Base-by-base conservation (phyloP, 2,888 invertebrate genomes). In the Meta bourneti region DNA sequence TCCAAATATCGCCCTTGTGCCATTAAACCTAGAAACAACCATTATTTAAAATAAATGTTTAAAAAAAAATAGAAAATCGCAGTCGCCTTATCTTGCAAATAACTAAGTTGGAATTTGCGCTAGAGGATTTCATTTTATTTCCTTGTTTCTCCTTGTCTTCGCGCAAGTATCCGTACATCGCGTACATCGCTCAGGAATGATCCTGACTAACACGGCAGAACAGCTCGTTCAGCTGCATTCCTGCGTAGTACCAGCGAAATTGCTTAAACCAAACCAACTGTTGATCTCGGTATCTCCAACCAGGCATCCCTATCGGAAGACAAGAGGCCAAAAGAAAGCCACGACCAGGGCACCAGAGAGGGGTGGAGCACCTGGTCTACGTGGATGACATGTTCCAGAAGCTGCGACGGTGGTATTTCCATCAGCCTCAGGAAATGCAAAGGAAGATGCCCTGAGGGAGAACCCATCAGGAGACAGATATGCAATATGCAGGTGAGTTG, bases 361-460 rank as follows among this genome's bases (percentile, higher is more conserved):
- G 90, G 93, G 34, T 98, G 98, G 98, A 97, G 98, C 0, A 95
- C 96, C 34, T 98, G 98, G 98, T 97, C 97, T 77, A 97, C 97
- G 77, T 98, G 98, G 98, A 98, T 98, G 9, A 96, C 97, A 0
- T 98, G 98, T 95, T 98, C 98, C 9, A 52, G 92, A 52, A 97
- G 97, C 0, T 99, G 98, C 94, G 98, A 98, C 94, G 98, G 98
- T 0, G 98, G 98, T 54, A 97, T 98, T 85, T 97, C 98, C 16
- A 96, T 97, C 92, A 98, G 98, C 95, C 96, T 98, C 92, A 96
- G 98, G 93, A 94, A 97, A 70, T 98, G 98, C 95, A 96, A 96
- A 34, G 96, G 96, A 2, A 96, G 97, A 1, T 96, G 97, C 11
- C 98, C 98, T 94, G 96, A 97, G 87, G 97, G 98, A 94, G 96